Conservation (phyloP, 2,888 invertebrate genomes). For the Leptinotarsa rubiginosa region DNA sequence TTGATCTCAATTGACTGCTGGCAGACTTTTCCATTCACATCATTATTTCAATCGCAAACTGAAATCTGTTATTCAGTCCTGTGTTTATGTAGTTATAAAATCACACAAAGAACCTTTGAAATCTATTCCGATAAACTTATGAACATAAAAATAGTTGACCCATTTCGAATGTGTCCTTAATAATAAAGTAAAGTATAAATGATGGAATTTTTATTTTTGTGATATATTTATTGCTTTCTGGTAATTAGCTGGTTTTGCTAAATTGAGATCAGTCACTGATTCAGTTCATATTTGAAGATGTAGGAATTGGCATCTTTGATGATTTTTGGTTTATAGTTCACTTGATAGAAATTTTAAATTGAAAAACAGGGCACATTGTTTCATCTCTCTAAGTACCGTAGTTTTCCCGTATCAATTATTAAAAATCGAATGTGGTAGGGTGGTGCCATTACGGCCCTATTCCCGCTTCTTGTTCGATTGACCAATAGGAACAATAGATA, state of each 20-base stretch:
- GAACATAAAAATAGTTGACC: slow-evolving; percentile 17
- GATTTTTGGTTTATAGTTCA: no score
- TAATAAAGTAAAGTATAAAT: not conserved
- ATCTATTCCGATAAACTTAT: slow-evolving; percentile 4
- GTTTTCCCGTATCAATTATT: no score
- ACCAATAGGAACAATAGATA: no score
- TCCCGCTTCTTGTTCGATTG: no score
- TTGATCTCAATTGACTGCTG: not conserved
- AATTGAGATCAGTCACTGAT: not conserved
- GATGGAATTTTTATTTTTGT: not conserved
- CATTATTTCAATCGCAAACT: not conserved
- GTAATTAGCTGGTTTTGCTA: not conserved
- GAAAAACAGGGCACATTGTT: no score
- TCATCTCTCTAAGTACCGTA: no score
- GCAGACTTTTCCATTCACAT: not conserved
- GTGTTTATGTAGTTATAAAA: slow-evolving; percentile 12
- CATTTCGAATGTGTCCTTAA: not conserved
- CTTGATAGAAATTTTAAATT: no score
- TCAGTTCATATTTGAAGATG: not conserved
- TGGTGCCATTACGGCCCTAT: no score
- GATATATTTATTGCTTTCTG: not conserved
- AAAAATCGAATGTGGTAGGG: no score
- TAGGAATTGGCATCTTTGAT: no score
- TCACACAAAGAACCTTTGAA: not conserved
- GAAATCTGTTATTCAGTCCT: slow-evolving; percentile 5